Conservation (phyloP, 1,140 invertebrate species). For the Homarus americanus region DNA sequence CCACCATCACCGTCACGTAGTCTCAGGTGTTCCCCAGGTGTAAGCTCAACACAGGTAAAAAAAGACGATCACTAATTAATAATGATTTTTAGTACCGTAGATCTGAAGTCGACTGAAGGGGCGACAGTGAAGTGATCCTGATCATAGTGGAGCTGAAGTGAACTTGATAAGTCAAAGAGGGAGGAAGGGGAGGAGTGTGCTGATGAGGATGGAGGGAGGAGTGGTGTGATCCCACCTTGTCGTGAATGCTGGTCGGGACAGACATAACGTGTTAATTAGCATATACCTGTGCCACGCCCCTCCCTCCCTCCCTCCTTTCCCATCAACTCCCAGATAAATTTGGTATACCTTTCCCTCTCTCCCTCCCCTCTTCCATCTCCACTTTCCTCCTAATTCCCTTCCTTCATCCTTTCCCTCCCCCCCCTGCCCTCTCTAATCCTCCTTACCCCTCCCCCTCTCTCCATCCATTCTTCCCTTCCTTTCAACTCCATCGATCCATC, state of each 20-base stretch:
- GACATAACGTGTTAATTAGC: no score
- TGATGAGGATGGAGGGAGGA: no score
- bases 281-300: no score
- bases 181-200: neutral
- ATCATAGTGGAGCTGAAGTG: neutral
- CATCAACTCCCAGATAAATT: neutral
- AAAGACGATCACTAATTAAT: no score
- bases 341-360: neutral
- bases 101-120: constrained; percentile 12
- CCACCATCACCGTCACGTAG: no score
- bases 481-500: neutral
- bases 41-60: no score
- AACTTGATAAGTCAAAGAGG: neutral
- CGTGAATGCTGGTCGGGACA: no score
- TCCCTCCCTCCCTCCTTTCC: neutral
- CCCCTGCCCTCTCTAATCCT: neutral
- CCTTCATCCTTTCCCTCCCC: neutral
- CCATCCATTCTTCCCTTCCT: neutral
- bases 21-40: no score
- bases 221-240: no score
- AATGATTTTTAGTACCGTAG: no score
- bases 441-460: neutral
- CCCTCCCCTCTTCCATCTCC: neutral
- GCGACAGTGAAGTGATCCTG: constrained; percentile 22
- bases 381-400: neutral